These are phyloP conservation scores for Dioctria rufipes DNA, from an alignment of 2,888 invertebrate genomes.

Conservation along the genomic window DNA sequence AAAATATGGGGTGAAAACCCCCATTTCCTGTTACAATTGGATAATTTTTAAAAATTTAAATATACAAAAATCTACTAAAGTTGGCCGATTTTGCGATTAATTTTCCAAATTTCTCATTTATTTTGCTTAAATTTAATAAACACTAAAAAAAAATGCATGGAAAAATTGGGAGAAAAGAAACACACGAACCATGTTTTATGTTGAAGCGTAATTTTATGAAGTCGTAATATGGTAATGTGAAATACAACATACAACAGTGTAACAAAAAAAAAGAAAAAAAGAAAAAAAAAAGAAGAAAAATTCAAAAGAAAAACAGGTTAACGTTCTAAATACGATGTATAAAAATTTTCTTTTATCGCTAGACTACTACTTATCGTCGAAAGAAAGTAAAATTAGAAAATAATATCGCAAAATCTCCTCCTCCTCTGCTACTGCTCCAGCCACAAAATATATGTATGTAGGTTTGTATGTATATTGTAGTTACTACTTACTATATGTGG, in stretches of 20 bases:
- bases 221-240: conserved; percentile 43
- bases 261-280: too few relatives aligned
- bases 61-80: too few relatives aligned
- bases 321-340: conserved; percentile 48
- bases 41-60: too few relatives aligned
- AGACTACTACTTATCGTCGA: conserved; percentile 34
- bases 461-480: background rate
- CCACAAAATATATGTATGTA: too few relatives aligned
- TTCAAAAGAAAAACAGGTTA: conserved; percentile 38
- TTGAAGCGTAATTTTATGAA: conserved; percentile 49
- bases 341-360: conserved; percentile 41
- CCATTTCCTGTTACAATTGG: too few relatives aligned
- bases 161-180: background rate
- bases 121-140: too few relatives aligned
- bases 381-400: conserved; percentile 29
- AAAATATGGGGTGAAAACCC: too few relatives aligned
- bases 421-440: conserved; percentile 1
- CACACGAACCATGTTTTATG: conserved; percentile 11
- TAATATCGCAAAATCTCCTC: conserved; percentile 31
- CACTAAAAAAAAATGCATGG: too few relatives aligned
- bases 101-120: too few relatives aligned
- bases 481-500: conserved; percentile 11
- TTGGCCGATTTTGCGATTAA: too few relatives aligned
- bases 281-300: too few relatives aligned
- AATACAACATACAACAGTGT: conserved; percentile 49